These are phyloP conservation scores for Excalfactoria chinensis DNA, from an alignment of 2,113 vertebrate species.

Conservation along the genomic window DNA sequence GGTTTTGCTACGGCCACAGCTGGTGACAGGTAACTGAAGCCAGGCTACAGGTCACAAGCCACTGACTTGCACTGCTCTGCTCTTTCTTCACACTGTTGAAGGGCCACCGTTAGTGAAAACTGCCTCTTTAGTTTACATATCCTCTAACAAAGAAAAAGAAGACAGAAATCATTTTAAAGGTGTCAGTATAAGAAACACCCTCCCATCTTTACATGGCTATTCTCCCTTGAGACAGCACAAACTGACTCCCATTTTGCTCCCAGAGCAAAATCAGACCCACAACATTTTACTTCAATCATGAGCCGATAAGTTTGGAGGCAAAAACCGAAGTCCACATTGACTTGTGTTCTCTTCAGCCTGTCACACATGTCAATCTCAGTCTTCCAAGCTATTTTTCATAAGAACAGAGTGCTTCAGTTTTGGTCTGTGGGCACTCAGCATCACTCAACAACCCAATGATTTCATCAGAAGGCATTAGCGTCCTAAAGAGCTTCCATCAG, in stretches of 20 bases:
- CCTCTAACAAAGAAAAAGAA: background rate
- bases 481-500: background rate
- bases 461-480: background rate
- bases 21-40: background rate
- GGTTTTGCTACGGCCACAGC: background rate
- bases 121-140: constrained; percentile 15
- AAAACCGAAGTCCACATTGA: background rate
- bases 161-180: constrained; percentile 4
- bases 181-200: background rate
- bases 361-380: background rate
- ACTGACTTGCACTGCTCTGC: background rate
- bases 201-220: background rate
- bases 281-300: background rate
- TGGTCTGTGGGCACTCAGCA: rapidly evolving
- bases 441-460: background rate
- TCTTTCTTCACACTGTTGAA: background rate
- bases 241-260: background rate
- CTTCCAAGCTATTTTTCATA: background rate
- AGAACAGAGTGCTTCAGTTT: background rate
- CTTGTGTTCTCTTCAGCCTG: background rate
- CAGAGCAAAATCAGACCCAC: background rate
- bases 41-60: constrained; percentile 33
- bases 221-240: background rate
- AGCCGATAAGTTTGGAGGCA: background rate
- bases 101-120: background rate